Conservation (phyloP, 2,888 invertebrate species). For the Melinopterus prodromus region DNA sequence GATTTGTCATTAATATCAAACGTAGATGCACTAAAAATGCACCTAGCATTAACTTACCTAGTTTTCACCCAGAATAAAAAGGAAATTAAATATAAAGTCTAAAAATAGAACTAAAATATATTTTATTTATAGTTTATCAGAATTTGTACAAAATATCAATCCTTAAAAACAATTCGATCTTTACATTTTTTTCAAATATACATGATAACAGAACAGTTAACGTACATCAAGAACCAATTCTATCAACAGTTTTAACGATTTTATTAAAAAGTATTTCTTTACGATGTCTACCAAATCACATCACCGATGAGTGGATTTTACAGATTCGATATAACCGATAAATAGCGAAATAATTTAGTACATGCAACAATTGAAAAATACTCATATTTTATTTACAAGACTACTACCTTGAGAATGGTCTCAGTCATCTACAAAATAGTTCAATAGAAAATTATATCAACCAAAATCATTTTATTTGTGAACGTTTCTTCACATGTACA, state of each 20-base stretch:
- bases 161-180: slow-evolving; percentile 14
- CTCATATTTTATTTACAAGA: slow-evolving; percentile 20
- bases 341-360: slow-evolving; percentile 9
- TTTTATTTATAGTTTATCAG: slow-evolving; percentile 18
- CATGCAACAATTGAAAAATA: slow-evolving; percentile 4
- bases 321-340: not conserved
- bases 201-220: not conserved
- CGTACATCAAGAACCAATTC: not conserved
- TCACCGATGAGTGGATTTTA: not conserved
- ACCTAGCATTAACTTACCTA: not conserved
- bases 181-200: not conserved
- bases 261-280: not conserved
- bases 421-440: slow-evolving; percentile 7
- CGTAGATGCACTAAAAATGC: too few relatives aligned
- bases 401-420: not conserved
- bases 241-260: not conserved
- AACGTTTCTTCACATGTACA: slow-evolving; percentile 36
- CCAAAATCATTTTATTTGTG: slow-evolving; percentile 33
- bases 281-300: not conserved
- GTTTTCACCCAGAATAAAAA: not conserved
- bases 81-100: not conserved
- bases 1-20: too few relatives aligned
- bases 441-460: slow-evolving; percentile 17
- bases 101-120: slow-evolving; percentile 22
- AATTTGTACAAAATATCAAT: slow-evolving; percentile 23